A percentile compares a stretch with the other conserved stretches of the same genome.
Evolutionary conservation across 2,888 invertebrate genomes (phyloP).

Genomic region (Xanthorhoe spadicearia): DNA sequence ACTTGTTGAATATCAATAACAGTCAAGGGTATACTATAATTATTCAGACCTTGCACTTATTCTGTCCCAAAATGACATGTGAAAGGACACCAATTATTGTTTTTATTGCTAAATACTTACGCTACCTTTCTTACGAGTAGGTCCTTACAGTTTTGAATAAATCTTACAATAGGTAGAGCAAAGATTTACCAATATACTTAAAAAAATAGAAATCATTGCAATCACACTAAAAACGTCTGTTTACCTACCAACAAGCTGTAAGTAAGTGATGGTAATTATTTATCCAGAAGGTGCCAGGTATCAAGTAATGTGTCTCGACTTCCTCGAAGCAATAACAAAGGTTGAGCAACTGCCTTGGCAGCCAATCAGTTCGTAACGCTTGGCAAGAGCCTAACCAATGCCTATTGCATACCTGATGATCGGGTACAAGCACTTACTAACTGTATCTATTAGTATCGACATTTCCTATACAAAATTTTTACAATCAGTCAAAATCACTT

Average conservation of each 20-base stretch:
- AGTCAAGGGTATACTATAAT: constrained; percentile 47
- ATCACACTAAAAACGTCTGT: too few relatives aligned
- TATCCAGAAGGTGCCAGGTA: constrained; percentile 7
- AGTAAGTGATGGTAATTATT: not conserved
- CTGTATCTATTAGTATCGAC: not conserved
- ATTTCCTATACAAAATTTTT: not conserved
- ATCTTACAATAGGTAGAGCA: too few relatives aligned
- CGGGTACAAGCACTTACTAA: not conserved
- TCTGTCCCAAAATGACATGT: constrained; percentile 15
- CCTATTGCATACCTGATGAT: constrained; percentile 43
- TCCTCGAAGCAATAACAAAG: constrained; percentile 22
- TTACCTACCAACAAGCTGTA: too few relatives aligned
- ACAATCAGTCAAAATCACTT: not conserved
- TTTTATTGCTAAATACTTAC: too few relatives aligned
- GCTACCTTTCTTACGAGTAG: too few relatives aligned
- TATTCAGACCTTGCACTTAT: constrained; percentile 35
- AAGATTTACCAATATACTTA: too few relatives aligned
- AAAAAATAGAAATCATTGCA: too few relatives aligned
- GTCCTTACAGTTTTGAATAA: too few relatives aligned
- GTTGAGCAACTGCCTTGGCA: constrained; percentile 61
- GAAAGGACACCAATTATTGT: constrained; percentile 17
- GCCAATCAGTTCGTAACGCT: constrained; percentile 62
- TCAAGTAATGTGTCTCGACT: constrained; percentile 10
- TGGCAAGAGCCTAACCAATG: constrained; percentile 43
- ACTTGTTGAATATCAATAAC: constrained; percentile 64